Conservation (phyloP, 2,113 vertebrate genomes). For the Zosterops japonicus region DNA sequence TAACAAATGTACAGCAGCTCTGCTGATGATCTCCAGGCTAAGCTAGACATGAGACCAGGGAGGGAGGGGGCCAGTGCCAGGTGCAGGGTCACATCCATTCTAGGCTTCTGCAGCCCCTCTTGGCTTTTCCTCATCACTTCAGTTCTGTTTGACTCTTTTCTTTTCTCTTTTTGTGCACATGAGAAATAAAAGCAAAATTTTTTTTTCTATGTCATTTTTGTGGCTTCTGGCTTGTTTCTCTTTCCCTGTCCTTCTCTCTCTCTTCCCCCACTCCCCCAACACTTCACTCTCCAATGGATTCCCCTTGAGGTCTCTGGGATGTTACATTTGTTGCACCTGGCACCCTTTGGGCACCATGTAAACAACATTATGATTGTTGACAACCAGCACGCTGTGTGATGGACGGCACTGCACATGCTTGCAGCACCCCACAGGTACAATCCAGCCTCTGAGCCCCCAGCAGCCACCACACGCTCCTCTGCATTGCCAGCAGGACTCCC, state of each 20-base stretch:
- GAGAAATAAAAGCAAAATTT: slow-evolving; percentile 86
- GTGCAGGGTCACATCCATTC: slow-evolving; percentile 28
- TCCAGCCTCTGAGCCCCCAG: not conserved
- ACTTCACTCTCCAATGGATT: not conserved
- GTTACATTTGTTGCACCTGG: not conserved
- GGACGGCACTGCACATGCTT: not conserved
- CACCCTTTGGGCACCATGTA: not conserved
- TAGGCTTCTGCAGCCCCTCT: slow-evolving; percentile 78
- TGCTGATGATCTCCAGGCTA: not conserved
- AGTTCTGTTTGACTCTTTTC: slow-evolving; percentile 77
- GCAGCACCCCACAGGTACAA: not conserved
- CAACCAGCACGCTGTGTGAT: fast-evolving
- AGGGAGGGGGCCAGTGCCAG: not conserved
- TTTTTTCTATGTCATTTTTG: slow-evolving; percentile 83
- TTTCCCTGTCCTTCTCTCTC: not conserved
- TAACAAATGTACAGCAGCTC: not conserved
- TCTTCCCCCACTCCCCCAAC: not conserved
- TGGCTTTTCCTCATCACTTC: slow-evolving; percentile 84
- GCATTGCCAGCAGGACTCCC: not conserved
- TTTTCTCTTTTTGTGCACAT: slow-evolving; percentile 83
- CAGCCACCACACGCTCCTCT: not conserved
- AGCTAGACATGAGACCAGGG: not conserved
- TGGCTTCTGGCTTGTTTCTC: slow-evolving; percentile 63
- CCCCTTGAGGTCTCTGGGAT: not conserved
- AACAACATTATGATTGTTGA: not conserved